Percentiles rank a stretch among this genome's conserved stretches.
Evolutionary conservation across 1,140 invertebrate species (phyloP).

Genomic region (Eulimnadia texana): DNA sequence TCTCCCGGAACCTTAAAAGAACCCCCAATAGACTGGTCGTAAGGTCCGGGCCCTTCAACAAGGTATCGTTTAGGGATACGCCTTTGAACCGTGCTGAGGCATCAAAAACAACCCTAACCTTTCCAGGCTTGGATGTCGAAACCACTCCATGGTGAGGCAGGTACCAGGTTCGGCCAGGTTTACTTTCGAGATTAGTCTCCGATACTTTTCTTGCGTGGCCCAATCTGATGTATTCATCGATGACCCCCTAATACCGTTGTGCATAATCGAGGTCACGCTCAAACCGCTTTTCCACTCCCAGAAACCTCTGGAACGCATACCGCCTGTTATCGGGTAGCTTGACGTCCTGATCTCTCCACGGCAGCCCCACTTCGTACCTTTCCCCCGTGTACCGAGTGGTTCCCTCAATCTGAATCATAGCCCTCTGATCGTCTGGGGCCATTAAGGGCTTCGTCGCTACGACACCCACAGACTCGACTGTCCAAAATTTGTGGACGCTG

Average conservation of each 20-base stretch:
- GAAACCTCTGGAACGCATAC: slow-evolving; percentile 5
- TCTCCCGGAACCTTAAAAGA: slow-evolving; percentile 22
- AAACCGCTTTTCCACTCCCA: slow-evolving; percentile 11
- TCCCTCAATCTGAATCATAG: not conserved
- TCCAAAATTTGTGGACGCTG: slow-evolving; percentile 11
- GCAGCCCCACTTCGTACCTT: slow-evolving; percentile 15
- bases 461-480: slow-evolving; percentile 16
- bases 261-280: slow-evolving; percentile 9
- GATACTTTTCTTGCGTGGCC: slow-evolving; percentile 14
- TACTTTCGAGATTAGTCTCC: not conserved
- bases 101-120: slow-evolving; percentile 16
- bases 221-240: slow-evolving; percentile 13
- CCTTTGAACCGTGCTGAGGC: slow-evolving; percentile 16
- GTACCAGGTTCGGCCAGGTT: slow-evolving; percentile 9
- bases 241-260: not conserved
- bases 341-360: slow-evolving; percentile 15
- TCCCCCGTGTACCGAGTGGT: not conserved
- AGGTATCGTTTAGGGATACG: slow-evolving; percentile 21
- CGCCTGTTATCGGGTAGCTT: slow-evolving; percentile 10
- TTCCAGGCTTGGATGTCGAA: slow-evolving; percentile 13
- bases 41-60: slow-evolving; percentile 20
- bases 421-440: slow-evolving; percentile 5
- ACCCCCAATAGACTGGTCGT: slow-evolving; percentile 21
- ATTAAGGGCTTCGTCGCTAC: not conserved
- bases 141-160: slow-evolving; percentile 12